Conservation (phyloP, 2,113 vertebrate species). For the Mobula birostris region DNA sequence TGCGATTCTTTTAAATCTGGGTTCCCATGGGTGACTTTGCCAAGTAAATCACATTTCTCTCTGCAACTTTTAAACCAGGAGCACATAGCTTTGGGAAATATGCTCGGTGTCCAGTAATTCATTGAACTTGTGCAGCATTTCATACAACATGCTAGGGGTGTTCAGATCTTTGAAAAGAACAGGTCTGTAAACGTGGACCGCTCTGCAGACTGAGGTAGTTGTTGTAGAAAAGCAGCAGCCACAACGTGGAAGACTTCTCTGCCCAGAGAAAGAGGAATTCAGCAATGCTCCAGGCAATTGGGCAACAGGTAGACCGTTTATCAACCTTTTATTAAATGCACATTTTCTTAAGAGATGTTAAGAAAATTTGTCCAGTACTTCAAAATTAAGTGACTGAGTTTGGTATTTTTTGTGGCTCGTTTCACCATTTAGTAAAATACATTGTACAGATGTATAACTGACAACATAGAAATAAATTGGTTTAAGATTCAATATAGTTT, state of each 20-base stretch:
- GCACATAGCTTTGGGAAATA: conserved; percentile 43
- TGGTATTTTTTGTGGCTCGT: background rate
- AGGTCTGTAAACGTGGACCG: conserved; percentile 53
- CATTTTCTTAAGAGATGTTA: background rate
- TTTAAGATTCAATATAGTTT: too few relatives aligned
- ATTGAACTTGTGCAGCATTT: conserved; percentile 54
- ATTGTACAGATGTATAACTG: background rate
- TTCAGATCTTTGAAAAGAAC: conserved; percentile 71
- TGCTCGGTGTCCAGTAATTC: conserved; percentile 7
- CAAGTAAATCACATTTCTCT: conserved; percentile 47
- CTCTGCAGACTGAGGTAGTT: background rate
- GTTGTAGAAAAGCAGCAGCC: background rate
- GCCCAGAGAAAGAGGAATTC: background rate
- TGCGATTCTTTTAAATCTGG: conserved; percentile 84
- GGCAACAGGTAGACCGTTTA: background rate
- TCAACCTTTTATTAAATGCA: background rate
- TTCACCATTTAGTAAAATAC: background rate
- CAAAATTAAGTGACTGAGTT: background rate
- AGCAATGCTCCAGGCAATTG: conserved; percentile 25
- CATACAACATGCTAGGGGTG: conserved; percentile 79
- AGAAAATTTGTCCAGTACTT: background rate
- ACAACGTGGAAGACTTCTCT: background rate
- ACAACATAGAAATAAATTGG: background rate
- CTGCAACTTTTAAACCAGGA: conserved; percentile 29
- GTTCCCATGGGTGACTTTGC: conserved; percentile 87